Conservation (phyloP, 2,888 invertebrate species). For the Clusia tigrina region DNA sequence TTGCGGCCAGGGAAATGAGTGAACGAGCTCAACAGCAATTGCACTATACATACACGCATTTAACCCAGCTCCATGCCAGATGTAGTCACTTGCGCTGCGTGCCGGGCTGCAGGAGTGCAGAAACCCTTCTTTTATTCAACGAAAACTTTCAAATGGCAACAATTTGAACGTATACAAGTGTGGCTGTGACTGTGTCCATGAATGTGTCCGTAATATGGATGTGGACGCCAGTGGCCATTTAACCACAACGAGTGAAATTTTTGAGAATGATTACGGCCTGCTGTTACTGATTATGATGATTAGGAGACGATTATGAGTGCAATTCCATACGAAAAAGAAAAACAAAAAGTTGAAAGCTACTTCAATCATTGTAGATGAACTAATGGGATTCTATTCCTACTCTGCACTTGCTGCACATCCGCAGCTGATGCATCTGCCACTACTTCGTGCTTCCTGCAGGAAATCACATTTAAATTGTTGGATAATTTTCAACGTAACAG, state of each 20-base stretch:
- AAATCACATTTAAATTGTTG: slow-evolving; percentile 10
- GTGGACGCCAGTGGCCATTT: background rate
- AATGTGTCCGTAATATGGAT: too few relatives aligned
- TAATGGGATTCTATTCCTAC: background rate
- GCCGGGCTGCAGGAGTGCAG: background rate
- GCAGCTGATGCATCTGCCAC: background rate
- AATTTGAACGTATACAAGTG: background rate
- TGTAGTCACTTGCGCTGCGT: background rate
- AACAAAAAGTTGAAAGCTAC: background rate
- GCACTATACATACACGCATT: background rate
- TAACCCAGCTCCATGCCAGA: background rate
- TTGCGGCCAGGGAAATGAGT: background rate
- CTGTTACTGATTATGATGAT: slow-evolving; percentile 15
- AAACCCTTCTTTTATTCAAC: background rate
- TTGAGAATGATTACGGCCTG: background rate
- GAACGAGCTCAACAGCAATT: slow-evolving; percentile 19
- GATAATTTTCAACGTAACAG: slow-evolving; percentile 5
- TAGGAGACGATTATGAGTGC: slow-evolving; percentile 9
- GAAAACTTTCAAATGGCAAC: background rate
- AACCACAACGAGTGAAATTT: slow-evolving; percentile 4
- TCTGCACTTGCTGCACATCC: background rate
- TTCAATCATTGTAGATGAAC: background rate
- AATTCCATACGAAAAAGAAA: background rate
- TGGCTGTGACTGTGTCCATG: too few relatives aligned
- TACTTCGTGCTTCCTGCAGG: background rate